These are phyloP conservation scores for Metopolophium dirhodum DNA, from an alignment of 1,140 invertebrate species.

Conservation along the genomic window DNA sequence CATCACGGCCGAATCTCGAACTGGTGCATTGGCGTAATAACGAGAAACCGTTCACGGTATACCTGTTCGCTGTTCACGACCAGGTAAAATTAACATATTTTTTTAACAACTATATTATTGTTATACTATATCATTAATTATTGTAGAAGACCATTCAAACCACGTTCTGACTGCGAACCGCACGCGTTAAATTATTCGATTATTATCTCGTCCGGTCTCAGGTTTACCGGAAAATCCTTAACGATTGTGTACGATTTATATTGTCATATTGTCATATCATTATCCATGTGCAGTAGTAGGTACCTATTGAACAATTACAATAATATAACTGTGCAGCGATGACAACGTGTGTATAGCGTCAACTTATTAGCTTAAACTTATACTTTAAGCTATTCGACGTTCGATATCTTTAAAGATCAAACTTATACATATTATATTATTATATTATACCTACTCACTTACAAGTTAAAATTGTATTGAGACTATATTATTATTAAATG, in stretches of 20 bases:
- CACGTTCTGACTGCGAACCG: not conserved
- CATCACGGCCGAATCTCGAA: not conserved
- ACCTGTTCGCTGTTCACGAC: not conserved
- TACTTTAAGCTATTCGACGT: not conserved
- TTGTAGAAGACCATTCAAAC: not conserved
- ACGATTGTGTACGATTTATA: not conserved
- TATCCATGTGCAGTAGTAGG: not conserved
- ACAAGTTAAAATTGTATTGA: too few relatives aligned
- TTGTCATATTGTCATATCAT: not conserved
- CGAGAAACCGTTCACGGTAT: not conserved
- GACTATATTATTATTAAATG: rapidly evolving
- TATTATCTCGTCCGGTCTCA: not conserved
- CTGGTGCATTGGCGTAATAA: not conserved
- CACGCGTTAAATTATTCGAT: not conserved
- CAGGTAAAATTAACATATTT: not conserved
- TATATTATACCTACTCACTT: too few relatives aligned
- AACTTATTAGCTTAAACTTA: not conserved
- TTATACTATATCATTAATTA: not conserved
- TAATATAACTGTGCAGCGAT: not conserved
- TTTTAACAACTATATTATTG: not conserved
- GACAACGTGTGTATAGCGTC: not conserved
- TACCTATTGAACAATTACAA: not conserved
- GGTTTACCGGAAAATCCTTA: not conserved
- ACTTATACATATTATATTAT: not conserved
- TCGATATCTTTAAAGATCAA: not conserved